Conservation (phyloP, 2,797 vertebrate genomes). For the Enteromius argenteus region DNA sequence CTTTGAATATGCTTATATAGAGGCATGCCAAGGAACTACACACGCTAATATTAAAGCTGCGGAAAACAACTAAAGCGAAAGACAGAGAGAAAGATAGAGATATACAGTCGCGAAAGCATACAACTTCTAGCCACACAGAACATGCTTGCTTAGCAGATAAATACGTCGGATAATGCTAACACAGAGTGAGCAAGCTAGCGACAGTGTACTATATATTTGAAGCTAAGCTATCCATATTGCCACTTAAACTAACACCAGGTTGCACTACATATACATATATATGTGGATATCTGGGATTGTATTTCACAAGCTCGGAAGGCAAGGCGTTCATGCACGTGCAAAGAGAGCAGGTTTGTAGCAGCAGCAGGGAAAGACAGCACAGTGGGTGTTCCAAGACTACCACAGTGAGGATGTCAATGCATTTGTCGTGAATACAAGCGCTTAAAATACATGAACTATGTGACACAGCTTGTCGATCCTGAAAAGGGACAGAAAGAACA, state of each 20-base stretch:
- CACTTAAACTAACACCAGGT: conserved; percentile 77
- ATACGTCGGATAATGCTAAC: conserved; percentile 70
- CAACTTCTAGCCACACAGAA: conserved; percentile 73
- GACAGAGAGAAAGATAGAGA: conserved; percentile 56
- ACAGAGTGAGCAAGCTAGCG: conserved; percentile 76
- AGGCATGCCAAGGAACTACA: conserved; percentile 80
- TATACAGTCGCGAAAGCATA: conserved; percentile 56
- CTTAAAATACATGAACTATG: conserved; percentile 58
- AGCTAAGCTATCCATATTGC: conserved; percentile 74
- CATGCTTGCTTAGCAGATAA: conserved; percentile 79
- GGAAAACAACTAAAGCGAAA: conserved; percentile 74
- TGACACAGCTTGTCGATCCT: conserved; percentile 65
- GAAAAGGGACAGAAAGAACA: conserved; percentile 39
- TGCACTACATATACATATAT: conserved; percentile 49
- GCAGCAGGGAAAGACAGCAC: conserved; percentile 66
- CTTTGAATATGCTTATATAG: conserved; percentile 71
- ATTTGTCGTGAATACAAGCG: conserved; percentile 18
- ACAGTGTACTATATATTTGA: conserved; percentile 77
- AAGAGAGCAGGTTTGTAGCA: conserved; percentile 75
- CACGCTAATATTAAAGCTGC: conserved; percentile 72
- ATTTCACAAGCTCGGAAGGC: conserved; percentile 76
- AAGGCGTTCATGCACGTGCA: conserved; percentile 84
- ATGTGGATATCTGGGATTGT: conserved; percentile 69
- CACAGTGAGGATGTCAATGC: conserved; percentile 56
- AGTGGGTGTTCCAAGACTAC: conserved; percentile 65